These are phyloP conservation scores for Acanthochromis polyacanthus DNA, from an alignment of 2,113 vertebrate species.

Conservation along the genomic window DNA sequence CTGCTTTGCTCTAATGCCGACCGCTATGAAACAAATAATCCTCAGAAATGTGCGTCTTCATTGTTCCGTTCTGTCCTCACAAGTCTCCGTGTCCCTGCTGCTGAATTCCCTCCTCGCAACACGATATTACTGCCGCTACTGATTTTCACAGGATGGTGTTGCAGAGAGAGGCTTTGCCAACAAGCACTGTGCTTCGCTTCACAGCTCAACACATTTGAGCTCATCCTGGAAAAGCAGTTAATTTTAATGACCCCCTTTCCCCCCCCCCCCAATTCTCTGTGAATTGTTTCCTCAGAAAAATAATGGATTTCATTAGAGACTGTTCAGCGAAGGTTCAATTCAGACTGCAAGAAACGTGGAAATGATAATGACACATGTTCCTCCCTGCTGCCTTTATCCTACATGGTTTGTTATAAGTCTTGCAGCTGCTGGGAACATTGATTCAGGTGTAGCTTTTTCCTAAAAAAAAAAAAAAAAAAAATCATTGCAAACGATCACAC, in stretches of 20 bases:
- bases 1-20: no score
- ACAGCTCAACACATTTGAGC: background rate
- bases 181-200: background rate
- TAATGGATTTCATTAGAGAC: no score
- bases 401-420: background rate
- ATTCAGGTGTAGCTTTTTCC: background rate
- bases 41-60: background rate
- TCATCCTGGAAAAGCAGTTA: background rate
- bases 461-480: no score
- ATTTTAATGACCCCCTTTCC: background rate
- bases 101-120: conserved; percentile 38
- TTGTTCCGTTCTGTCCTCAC: conserved; percentile 41
- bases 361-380: background rate
- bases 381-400: background rate
- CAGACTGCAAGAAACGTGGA: background rate
- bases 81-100: conserved; percentile 39
- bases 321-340: background rate
- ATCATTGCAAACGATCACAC: no score
- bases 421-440: background rate
- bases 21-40: conserved; percentile 17
- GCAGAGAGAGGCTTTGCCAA: conserved; percentile 9
- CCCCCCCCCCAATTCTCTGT: background rate
- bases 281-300: background rate
- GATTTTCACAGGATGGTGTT: conserved; percentile 34
- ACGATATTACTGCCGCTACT: conserved; percentile 11